Base-by-base conservation (phyloP, 2,113 vertebrate genomes). In the Ginglymostoma cirratum region DNA sequence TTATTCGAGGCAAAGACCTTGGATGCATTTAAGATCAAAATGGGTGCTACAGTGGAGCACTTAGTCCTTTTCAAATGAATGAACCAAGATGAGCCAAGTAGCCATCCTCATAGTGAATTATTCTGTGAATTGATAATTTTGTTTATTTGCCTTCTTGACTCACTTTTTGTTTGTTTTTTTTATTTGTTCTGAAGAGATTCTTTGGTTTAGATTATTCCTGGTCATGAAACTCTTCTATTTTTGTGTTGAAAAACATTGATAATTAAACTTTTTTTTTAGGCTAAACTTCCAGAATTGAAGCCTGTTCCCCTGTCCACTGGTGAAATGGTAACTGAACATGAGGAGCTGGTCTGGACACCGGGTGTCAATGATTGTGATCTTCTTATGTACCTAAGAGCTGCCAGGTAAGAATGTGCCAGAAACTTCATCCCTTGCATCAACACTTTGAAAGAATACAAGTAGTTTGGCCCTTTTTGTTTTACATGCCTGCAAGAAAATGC, bases 301-400 rank as follows among this genome's bases (percentile, higher is more conserved):
- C 98, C 99, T 0, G 99, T 99, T 97, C 99, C 99, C 95, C 98
- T 98, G 96, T 98, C 98, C 65, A 98, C 98, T 94, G 98, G 98
- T 87, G 99, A 99, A 96, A 96, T 98, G 0, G 98, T 99, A 97
- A 99, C 99, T 0, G 99, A 99, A 96, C 99, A 99, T 96, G 99
- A 99, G 96, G 99, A 99, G 86, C 98, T 99, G 76, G 99, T 99
- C 72, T 99, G 99, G 99, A 99, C 99, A 98, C 99, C 99, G 0
- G 99, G 99, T 94, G 99, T 99, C 96, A 99, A 99, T 19, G 99
- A 99, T 97, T 99, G 99, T 96, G 99, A 99, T 97, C 98, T 99
- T 96, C 99, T 99, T 38, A 99, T 99, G 99, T 99, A 99, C 97
- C 98, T 99, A 96, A 97, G 99, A 97, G 99, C 99, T 96, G 99